Evolutionary conservation across 2,113 vertebrate species (phyloP).

Genomic region (Tragelaphus imberbis): DNA sequence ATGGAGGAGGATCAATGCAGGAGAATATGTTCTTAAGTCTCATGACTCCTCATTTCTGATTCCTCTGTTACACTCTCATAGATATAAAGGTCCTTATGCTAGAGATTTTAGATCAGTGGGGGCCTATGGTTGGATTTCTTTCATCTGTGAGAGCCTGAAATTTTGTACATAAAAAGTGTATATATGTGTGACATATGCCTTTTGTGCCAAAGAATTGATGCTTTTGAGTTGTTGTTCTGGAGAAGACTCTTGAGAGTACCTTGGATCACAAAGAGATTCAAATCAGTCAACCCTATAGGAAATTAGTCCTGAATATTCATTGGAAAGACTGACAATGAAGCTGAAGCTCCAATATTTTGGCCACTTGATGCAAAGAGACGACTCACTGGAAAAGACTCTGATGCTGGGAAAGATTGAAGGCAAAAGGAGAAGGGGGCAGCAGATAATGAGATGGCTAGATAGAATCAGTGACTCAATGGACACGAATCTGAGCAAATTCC

Average conservation of each 20-base stretch:
- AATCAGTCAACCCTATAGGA: background rate
- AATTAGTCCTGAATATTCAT: background rate
- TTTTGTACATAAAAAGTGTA: background rate
- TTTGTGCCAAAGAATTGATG: background rate
- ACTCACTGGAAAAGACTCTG: background rate
- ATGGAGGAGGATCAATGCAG: background rate
- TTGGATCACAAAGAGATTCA: background rate
- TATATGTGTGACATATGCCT: background rate
- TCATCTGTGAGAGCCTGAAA: background rate
- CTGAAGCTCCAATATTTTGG: background rate
- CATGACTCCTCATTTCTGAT: background rate
- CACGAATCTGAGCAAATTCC: background rate
- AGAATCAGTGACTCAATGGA: background rate
- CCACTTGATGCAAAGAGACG: background rate
- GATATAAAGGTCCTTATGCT: background rate
- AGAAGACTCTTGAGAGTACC: background rate
- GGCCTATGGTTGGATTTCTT: background rate
- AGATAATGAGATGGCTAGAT: background rate
- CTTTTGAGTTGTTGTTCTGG: background rate
- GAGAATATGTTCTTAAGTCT: background rate
- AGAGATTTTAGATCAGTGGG: background rate
- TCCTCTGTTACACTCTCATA: background rate
- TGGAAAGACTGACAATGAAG: background rate
- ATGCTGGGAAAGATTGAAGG: background rate
- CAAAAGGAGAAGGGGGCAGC: background rate